Evolutionary conservation across 1,140 invertebrate genomes (phyloP), one percentile per base, ranked within the genome.

Genomic region (Holcopasites calliopsidis): DNA sequence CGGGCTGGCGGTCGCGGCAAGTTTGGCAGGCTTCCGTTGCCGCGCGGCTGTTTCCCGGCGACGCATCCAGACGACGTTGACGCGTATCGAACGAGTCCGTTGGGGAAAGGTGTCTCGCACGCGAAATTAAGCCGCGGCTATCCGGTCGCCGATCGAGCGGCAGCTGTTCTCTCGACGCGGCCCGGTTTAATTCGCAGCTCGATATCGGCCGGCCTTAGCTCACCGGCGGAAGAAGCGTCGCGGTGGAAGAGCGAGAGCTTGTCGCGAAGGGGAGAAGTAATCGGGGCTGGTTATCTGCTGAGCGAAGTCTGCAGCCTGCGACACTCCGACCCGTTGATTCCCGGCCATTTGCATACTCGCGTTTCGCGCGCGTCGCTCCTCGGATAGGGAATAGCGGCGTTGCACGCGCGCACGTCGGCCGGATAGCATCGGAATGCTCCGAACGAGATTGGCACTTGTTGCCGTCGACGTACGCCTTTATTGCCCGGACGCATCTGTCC

Each of bases 121-220:
- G 52, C 60, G 80, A 75, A 83, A 83, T 83, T 79, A 83, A 83
- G 33, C 66, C 23, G 35, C 80, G n/a, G n/a, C 82, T 83, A 83
- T 83, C 81, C 65, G 70, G 82, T 83, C 66, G 61, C 60, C 62
- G 68, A n/a, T 47, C 40, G 33, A 31, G 52, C 74, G 71, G 77
- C 80, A 83, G 82, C 76, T 83, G 82, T 61, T 72, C 76, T 54
- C 65, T 60, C 72, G 80, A 60, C 66, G 52, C 71, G 60, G 76
- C 50, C 79, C 80, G 82, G 16, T 82, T 83, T 82, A 79, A 83
- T 82, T 76, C 80, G 79, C 61, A 33, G 62, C 33, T 40, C 57
- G 72, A 73, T 82, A 76, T 78, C 77, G 66, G 23, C 26, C 52
- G 57, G 69, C 28, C 64, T 42, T 62, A 35, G 47, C 60, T 42